phyloP scores from a whole-genome alignment of 2,888 invertebrate species.

The Andricus quercusramuli region DNA sequence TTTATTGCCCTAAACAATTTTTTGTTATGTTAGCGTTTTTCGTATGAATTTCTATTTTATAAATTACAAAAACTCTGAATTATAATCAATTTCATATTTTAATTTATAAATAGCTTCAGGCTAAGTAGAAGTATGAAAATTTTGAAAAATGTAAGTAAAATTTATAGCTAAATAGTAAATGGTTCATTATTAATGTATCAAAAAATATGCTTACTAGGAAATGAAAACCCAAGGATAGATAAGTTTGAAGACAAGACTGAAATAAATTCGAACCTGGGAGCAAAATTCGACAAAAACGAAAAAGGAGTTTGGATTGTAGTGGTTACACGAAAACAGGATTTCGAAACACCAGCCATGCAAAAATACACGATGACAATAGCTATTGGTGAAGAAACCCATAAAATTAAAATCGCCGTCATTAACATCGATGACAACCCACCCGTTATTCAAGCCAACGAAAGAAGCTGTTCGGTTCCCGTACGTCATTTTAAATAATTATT shows the following conservation, averaged over 20 bases:
- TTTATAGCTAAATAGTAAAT: neutral
- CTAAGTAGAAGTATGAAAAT: no score
- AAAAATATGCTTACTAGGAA: slow-evolving; percentile 42
- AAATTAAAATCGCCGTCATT: slow-evolving; percentile 77
- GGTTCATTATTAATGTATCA: neutral
- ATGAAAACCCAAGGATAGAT: slow-evolving; percentile 46
- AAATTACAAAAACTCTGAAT: no score
- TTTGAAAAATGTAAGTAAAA: neutral
- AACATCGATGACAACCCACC: slow-evolving; percentile 82
- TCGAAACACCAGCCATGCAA: slow-evolving; percentile 79
- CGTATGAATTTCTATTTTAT: no score
- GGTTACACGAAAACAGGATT: slow-evolving; percentile 80
- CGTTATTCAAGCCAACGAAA: slow-evolving; percentile 77
- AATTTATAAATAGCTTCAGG: no score
- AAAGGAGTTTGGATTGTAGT: slow-evolving; percentile 61
- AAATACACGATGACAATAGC: slow-evolving; percentile 77
- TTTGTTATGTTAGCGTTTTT: no score
- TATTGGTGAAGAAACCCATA: slow-evolving; percentile 58
- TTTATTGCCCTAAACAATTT: no score
- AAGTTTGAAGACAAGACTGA: slow-evolving; percentile 51
- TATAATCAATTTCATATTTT: no score
- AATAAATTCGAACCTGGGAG: slow-evolving; percentile 56
- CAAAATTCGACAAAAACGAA: slow-evolving; percentile 44
- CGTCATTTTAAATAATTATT: slow-evolving; percentile 55
- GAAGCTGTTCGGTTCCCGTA: slow-evolving; percentile 79